These are phyloP conservation scores for Holotrichia oblita DNA, from an alignment of 1,140 invertebrate genomes.

Conservation along the genomic window DNA sequence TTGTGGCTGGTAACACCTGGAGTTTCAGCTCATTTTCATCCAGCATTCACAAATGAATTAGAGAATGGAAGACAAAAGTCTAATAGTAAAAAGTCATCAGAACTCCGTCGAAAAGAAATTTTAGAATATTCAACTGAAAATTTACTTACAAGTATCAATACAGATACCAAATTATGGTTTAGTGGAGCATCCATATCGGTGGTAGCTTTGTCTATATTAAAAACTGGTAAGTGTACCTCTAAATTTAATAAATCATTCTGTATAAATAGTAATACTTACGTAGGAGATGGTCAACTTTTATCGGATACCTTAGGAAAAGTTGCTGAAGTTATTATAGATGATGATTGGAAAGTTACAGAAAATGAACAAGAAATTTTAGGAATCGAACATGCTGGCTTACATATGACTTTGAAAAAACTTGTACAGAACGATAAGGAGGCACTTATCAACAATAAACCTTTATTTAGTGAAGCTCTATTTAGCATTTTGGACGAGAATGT, in stretches of 20 bases:
- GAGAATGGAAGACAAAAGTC: conserved; percentile 75
- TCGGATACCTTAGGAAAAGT: conserved; percentile 60
- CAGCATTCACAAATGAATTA: conserved; percentile 73
- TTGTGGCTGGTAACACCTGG: conserved; percentile 86
- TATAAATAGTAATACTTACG: conserved; percentile 10
- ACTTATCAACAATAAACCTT: conserved; percentile 53
- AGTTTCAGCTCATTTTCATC: conserved; percentile 79
- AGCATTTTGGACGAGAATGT: conserved; percentile 64
- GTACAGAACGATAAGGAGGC: conserved; percentile 71
- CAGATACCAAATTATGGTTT: conserved; percentile 74
- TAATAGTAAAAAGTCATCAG: conserved; percentile 83
- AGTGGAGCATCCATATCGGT: conserved; percentile 74
- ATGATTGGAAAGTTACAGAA: conserved; percentile 60
- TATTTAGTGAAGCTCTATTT: conserved; percentile 64
- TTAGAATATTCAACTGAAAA: conserved; percentile 70
- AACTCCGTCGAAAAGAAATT: conserved; percentile 78
- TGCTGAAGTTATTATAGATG: conserved; percentile 61
- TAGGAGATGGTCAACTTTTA: conserved; percentile 56
- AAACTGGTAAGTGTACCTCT: conserved; percentile 61
- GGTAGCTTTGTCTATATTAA: conserved; percentile 76
- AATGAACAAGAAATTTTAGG: conserved; percentile 64
- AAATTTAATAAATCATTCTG: not conserved
- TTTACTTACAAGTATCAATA: conserved; percentile 70
- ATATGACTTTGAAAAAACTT: conserved; percentile 83
- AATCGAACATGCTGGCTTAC: conserved; percentile 83